Conservation (phyloP, 1,140 invertebrate genomes). For the Conopomorpha cramerella region DNA sequence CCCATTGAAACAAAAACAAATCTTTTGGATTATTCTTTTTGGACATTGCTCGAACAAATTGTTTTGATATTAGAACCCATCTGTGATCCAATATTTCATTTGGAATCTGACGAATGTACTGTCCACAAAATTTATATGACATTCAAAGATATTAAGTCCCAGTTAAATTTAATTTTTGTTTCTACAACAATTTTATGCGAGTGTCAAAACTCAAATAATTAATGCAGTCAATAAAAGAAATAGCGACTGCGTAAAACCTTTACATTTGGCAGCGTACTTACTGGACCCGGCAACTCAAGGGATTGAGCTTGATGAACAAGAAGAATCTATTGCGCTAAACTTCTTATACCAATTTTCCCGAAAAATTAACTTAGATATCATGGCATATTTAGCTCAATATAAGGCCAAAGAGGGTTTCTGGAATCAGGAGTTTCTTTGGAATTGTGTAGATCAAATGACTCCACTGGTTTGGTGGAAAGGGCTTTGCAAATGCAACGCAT, state of each 20-base stretch:
- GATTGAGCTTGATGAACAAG: conserved; percentile 8
- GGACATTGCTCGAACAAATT: not conserved
- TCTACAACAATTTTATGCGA: conserved; percentile 8
- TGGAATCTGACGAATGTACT: conserved; percentile 4
- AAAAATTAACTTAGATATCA: conserved; percentile 7
- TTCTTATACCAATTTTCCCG: conserved; percentile 8
- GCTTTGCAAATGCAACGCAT: conserved; percentile 7
- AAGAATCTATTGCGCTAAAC: conserved; percentile 11
- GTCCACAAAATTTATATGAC: conserved; percentile 1
- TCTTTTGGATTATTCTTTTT: conserved; percentile 9
- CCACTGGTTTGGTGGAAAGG: conserved; percentile 14
- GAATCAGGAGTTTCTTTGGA: conserved; percentile 8
- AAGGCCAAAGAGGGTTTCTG: conserved; percentile 11
- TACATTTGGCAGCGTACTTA: conserved; percentile 13
- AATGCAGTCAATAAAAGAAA: conserved; percentile 5
- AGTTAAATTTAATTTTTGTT: conserved; percentile 6
- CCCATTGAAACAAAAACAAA: conserved; percentile 6
- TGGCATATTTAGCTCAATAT: conserved; percentile 10
- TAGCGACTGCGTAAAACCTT: conserved; percentile 10
- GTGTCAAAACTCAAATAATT: conserved; percentile 7
- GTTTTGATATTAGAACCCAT: conserved; percentile 7
- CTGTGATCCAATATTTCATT: conserved; percentile 2
- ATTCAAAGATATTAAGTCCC: conserved; percentile 10
- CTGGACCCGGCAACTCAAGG: conserved; percentile 10
- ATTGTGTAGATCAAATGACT: conserved; percentile 3